phyloP scores from a whole-genome alignment of 2,113 vertebrate genomes.

The Centropus bengalensis region DNA sequence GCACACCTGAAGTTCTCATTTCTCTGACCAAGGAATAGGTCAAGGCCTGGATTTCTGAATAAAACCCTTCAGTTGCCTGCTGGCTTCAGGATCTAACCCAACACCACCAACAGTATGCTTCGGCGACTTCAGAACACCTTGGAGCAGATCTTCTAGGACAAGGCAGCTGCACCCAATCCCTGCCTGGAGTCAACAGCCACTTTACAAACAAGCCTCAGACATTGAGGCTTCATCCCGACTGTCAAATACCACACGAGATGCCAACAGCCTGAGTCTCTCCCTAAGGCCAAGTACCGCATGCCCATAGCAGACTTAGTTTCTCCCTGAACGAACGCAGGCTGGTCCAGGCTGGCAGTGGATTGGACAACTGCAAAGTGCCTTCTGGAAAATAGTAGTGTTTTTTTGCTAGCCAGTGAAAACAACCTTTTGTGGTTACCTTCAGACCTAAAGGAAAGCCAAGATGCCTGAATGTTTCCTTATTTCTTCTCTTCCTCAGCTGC shows the following conservation, averaged over 20 bases:
- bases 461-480: accelerated
- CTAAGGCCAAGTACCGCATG: neutral
- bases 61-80: neutral
- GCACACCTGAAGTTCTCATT: neutral
- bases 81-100: neutral
- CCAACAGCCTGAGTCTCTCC: neutral
- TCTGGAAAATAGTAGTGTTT: neutral
- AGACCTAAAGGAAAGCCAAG: neutral
- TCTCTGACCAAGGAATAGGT: neutral
- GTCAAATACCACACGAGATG: neutral
- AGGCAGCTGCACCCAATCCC: neutral
- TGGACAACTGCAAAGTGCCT: neutral
- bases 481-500: neutral
- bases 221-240: neutral
- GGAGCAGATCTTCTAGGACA: neutral
- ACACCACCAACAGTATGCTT: neutral
- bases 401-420: neutral
- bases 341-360: neutral
- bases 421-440: neutral
- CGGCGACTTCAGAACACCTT: neutral
- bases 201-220: neutral
- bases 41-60: neutral
- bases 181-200: neutral
- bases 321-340: neutral
- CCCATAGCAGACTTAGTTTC: neutral